Evolutionary conservation across 2,888 invertebrate genomes (phyloP).

Genomic region (Euplagia quadripunctaria): DNA sequence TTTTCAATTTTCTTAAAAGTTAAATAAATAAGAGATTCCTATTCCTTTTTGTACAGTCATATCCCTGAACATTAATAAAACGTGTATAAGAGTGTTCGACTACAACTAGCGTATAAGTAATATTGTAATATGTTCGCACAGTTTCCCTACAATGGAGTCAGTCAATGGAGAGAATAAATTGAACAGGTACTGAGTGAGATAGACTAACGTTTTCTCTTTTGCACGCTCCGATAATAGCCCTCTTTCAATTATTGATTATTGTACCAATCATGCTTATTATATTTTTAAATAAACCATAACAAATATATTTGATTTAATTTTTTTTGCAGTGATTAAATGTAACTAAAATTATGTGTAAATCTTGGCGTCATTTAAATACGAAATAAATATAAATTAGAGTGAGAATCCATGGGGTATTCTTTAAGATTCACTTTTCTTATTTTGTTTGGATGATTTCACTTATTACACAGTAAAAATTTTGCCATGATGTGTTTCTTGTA

Average conservation of each 20-base stretch:
- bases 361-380: neutral
- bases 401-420: neutral
- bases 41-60: neutral
- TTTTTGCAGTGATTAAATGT: neutral
- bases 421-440: neutral
- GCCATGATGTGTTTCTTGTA: neutral
- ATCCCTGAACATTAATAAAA: conserved; percentile 19
- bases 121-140: conserved; percentile 82
- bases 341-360: neutral
- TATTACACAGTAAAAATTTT: neutral
- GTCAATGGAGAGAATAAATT: conserved; percentile 86
- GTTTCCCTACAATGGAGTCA: conserved; percentile 84
- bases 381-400: too few species aligned
- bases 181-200: conserved; percentile 90
- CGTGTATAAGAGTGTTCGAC: conserved; percentile 32
- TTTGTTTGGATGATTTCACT: neutral
- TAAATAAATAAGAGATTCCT: neutral
- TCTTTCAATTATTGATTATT: conserved; percentile 60
- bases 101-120: conserved; percentile 57
- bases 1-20: too few species aligned
- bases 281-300: too few species aligned
- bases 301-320: neutral
- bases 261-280: too few species aligned
- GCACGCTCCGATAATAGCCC: conserved; percentile 63
- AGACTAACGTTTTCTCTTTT: conserved; percentile 67